A percentile compares a stretch with the other conserved stretches of the same genome.
Conservation (phyloP, 2,888 invertebrate species). For the Mesorhabditis sp. region DNA sequence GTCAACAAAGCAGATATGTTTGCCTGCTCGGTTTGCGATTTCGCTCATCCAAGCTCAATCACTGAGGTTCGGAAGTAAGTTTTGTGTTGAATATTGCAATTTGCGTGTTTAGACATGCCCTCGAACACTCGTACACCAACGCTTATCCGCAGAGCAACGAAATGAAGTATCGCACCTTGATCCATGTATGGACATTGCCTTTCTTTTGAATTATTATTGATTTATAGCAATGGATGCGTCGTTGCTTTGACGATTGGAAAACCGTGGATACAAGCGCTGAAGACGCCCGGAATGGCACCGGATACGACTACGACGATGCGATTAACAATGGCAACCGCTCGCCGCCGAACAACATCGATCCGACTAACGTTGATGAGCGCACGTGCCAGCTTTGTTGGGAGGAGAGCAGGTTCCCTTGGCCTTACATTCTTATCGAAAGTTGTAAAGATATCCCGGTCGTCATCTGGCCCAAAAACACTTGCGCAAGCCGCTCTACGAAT, state of each 20-base stretch:
- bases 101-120: constrained; percentile 21
- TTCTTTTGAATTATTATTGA: constrained; percentile 8
- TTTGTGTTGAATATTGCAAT: not conserved
- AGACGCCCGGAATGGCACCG: constrained; percentile 8
- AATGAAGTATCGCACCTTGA: constrained; percentile 28
- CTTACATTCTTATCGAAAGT: not conserved
- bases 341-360: not conserved
- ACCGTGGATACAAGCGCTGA: not conserved
- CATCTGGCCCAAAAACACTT: constrained; percentile 47
- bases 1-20: constrained; percentile 30
- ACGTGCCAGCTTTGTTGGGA: constrained; percentile 42
- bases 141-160: constrained; percentile 33
- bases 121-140: constrained; percentile 21
- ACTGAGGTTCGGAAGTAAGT: not conserved
- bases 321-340: constrained; percentile 5
- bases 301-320: constrained; percentile 10
- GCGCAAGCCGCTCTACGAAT: constrained; percentile 38
- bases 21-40: constrained; percentile 12
- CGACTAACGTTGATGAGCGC: constrained; percentile 22
- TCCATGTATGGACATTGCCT: constrained; percentile 15
- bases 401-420: constrained; percentile 23
- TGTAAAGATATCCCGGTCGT: constrained; percentile 27
- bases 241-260: constrained; percentile 38
- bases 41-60: not conserved
- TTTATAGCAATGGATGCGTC: constrained; percentile 28